Conservation (phyloP, 2,113 vertebrate species). For the Ellobius talpinus region DNA sequence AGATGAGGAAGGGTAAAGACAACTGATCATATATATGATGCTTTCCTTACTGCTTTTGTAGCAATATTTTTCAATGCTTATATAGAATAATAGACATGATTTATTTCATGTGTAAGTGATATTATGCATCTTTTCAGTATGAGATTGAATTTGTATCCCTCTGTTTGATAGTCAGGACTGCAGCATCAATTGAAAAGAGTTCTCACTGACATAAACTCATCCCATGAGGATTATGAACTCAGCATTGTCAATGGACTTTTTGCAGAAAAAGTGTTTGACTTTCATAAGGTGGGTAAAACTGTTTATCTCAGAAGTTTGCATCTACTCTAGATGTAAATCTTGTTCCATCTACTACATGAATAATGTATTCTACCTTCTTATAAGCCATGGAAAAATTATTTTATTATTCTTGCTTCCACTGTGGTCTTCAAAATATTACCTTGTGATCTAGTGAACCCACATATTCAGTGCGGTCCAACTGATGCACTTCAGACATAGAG, state of each 20-base stretch:
- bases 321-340: neutral
- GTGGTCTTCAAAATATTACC: neutral
- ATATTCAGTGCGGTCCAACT: neutral
- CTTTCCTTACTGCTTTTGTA: neutral
- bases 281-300: conserved; percentile 70
- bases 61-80: conserved; percentile 5
- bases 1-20: neutral
- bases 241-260: conserved; percentile 79
- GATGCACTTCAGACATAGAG: neutral
- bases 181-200: conserved; percentile 71
- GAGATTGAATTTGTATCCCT: conserved; percentile 35
- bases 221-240: conserved; percentile 73
- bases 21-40: too few relatives aligned
- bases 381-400: neutral
- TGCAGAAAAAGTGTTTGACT: conserved; percentile 74
- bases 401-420: neutral
- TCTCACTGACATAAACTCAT: conserved; percentile 73
- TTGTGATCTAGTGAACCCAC: neutral
- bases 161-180: conserved; percentile 64
- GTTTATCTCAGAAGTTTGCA: neutral
- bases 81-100: neutral
- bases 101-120: neutral
- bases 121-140: neutral
- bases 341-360: neutral
- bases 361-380: neutral